Evolutionary conservation across 2,888 invertebrate genomes (phyloP), one percentile per base, ranked within the genome.

Genomic region (Mythimna ferrago): DNA sequence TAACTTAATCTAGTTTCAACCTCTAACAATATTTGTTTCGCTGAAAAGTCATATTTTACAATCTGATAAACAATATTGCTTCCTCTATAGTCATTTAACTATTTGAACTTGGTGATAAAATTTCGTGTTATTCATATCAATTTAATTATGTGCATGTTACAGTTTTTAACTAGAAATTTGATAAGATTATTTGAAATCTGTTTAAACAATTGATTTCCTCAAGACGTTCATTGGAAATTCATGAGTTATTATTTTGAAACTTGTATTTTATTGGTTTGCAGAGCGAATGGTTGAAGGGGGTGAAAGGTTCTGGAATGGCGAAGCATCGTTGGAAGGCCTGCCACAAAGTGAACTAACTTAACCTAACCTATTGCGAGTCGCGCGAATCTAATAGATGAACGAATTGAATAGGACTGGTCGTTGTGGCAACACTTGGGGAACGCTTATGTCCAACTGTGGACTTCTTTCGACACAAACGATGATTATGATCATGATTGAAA

Each of bases 1-100:
- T 67, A 63, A 64, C 56, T 60, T 84, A 82, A 84, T 84, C 79
- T 69, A 63, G 73, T 53, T 72, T 57, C 48, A n/a, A 61, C 66
- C 41, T 62, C 32, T 16, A 64, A 63, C 38, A 38, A 21, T 0
- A 41, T 62, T 64, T 57, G 60, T 56, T 71, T 71, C 21, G 6
- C 21, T 51, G 44, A 58, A 58, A 71, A 62, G n/a, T 65, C 14
- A 2, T 60, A 56, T 66, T 65, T 68, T 70, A 74, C 61, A 60
- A 71, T 69, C 72, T 53, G 71, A 86, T 78, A 77, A 65, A 10
- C 21, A 44, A 21, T 71, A 60, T 53, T 38, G 44, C 53, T 71
- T 81, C 64, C 69, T 76, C 1, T n/a, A 48, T 4, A 48, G 38
- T 68, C 64, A 75, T 16, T 61, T 19, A 11, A 48, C 48, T 63